Conservation (phyloP, 2,113 vertebrate species). For the Sitta europaea region DNA sequence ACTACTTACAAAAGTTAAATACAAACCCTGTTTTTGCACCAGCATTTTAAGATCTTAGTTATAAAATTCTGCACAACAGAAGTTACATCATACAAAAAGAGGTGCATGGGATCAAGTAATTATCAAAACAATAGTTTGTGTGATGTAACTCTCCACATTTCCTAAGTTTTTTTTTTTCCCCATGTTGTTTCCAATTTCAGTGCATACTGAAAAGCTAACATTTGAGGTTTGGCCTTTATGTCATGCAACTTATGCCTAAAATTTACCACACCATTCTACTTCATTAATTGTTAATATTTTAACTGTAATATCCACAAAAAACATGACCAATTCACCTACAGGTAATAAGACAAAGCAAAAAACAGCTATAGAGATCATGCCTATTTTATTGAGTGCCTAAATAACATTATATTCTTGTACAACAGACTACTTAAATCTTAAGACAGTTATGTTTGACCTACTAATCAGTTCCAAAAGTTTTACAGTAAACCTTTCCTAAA, state of each 20-base stretch:
- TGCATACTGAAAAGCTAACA: background rate
- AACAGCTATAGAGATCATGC: background rate
- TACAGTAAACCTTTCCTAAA: background rate
- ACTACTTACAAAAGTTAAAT: background rate
- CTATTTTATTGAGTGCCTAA: background rate
- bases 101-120: background rate
- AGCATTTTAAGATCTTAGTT: background rate
- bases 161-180: background rate
- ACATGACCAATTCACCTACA: background rate
- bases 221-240: background rate
- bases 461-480: background rate
- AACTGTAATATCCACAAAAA: background rate
- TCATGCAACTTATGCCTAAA: background rate
- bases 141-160: background rate
- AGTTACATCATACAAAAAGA: background rate
- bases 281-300: background rate
- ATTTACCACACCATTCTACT: background rate
- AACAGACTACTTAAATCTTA: background rate
- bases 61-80: background rate
- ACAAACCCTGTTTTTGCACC: background rate
- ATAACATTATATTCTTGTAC: background rate
- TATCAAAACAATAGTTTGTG: background rate
- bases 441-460: background rate
- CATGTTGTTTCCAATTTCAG: background rate
- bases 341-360: background rate